A percentile compares a stretch with the other conserved stretches of the same genome.
These are phyloP conservation scores for Emydoidea blandingii DNA, from an alignment of 2,797 vertebrate species.

Conservation along the genomic window DNA sequence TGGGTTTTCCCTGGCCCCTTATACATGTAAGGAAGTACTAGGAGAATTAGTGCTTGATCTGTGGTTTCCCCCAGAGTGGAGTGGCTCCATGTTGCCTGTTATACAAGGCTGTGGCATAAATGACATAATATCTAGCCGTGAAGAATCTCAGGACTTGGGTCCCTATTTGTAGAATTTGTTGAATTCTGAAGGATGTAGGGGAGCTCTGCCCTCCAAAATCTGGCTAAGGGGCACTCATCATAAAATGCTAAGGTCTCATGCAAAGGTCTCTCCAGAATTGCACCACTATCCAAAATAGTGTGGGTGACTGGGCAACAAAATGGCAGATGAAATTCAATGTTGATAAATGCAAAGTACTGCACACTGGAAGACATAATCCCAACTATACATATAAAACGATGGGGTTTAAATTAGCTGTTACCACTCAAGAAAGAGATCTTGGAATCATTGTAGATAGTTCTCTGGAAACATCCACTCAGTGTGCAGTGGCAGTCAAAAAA, in stretches of 20 bases:
- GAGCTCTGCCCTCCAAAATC: neutral
- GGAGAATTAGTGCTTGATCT: neutral
- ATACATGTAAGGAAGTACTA: neutral
- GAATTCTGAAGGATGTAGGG: neutral
- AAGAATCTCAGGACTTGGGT: neutral
- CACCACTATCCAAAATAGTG: neutral
- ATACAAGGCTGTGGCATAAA: neutral
- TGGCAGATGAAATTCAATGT: too few species aligned
- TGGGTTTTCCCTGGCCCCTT: too few species aligned
- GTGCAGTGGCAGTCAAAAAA: too few species aligned
- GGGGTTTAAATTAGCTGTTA: too few species aligned
- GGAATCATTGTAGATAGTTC: too few species aligned
- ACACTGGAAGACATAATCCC: too few species aligned
- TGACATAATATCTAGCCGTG: accelerated
- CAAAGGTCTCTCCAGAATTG: neutral
- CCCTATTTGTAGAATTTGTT: neutral
- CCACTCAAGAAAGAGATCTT: too few species aligned
- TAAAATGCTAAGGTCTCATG: neutral
- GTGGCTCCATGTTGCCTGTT: neutral
- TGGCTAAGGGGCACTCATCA: neutral
- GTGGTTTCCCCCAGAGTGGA: too few species aligned
- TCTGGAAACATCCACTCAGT: too few species aligned
- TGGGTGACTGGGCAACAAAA: neutral
- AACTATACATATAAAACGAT: too few species aligned
- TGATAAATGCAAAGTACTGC: too few species aligned